Percentiles rank a stretch among this genome's conserved stretches.
phyloP scores from a whole-genome alignment of 2,113 vertebrate species.

The human (Homo sapiens) region DNA sequence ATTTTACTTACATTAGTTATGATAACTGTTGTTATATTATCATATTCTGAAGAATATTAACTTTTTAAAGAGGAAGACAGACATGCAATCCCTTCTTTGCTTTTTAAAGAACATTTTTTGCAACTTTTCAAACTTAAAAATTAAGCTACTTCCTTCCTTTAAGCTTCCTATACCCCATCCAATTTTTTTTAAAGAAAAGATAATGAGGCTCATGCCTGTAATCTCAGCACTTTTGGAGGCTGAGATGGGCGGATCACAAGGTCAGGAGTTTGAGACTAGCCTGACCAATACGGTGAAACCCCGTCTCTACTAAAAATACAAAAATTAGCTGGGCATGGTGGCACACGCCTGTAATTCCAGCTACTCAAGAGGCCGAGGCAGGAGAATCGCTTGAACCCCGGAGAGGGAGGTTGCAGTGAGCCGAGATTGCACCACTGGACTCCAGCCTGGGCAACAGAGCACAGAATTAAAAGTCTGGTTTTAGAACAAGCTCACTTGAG shows the following conservation, averaged over 20 bases:
- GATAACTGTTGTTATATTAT: neutral
- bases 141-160: slow-evolving; percentile 11
- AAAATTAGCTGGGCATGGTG: too few relatives aligned
- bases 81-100: neutral
- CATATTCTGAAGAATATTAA: slow-evolving; percentile 8
- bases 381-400: too few relatives aligned
- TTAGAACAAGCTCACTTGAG: neutral
- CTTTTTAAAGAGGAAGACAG: slow-evolving; percentile 15
- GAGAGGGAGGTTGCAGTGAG: too few relatives aligned
- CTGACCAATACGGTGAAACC: too few relatives aligned
- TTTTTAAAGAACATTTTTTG: slow-evolving; percentile 33
- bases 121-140: slow-evolving; percentile 34
- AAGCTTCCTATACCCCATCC: neutral
- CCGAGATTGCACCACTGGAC: too few relatives aligned
- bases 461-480: neutral
- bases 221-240: too few relatives aligned
- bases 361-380: too few relatives aligned
- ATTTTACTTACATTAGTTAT: neutral
- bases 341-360: too few relatives aligned
- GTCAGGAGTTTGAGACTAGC: too few relatives aligned
- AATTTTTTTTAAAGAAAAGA: neutral
- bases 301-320: too few relatives aligned
- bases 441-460: neutral
- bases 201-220: neutral
- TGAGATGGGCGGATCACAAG: too few relatives aligned